These are phyloP conservation scores for Pachycephala philippinensis DNA, from an alignment of 2,113 vertebrate species.

Conservation along the genomic window DNA sequence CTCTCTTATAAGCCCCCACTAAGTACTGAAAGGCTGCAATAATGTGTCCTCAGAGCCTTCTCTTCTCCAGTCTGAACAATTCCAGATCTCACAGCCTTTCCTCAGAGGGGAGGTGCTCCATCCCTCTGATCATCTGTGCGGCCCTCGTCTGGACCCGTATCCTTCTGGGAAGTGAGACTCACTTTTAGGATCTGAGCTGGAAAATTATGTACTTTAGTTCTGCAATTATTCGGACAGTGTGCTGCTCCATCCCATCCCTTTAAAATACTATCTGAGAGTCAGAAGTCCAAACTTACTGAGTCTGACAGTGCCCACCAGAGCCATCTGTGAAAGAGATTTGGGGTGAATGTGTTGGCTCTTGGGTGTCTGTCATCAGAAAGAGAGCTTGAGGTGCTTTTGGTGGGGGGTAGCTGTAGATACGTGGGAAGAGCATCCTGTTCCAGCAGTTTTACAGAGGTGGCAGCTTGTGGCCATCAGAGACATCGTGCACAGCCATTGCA, in stretches of 20 bases:
- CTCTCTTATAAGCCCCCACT: background rate
- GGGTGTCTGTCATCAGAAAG: background rate
- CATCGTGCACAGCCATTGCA: accelerated
- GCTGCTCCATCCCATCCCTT: background rate
- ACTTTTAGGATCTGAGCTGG: background rate
- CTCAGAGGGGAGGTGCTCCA: background rate
- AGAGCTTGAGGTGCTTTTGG: background rate
- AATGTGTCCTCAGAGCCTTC: background rate
- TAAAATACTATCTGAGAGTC: background rate
- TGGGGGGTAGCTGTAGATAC: accelerated
- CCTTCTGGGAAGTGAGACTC: background rate
- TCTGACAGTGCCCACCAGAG: background rate
- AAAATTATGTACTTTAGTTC: background rate
- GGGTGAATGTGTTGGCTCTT: background rate
- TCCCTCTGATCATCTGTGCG: background rate
- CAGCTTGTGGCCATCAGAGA: background rate
- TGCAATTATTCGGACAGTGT: background rate
- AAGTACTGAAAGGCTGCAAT: background rate
- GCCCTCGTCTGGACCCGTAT: background rate
- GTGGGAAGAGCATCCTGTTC: background rate
- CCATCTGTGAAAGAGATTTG: background rate
- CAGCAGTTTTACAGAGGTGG: background rate
- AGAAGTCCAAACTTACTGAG: background rate
- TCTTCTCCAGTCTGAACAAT: background rate
- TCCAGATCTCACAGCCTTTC: background rate